A percentile compares a stretch with the other conserved stretches of the same genome.
These are phyloP conservation scores for Andricus quercusramuli DNA, from an alignment of 2,888 invertebrate species.

Conservation along the genomic window DNA sequence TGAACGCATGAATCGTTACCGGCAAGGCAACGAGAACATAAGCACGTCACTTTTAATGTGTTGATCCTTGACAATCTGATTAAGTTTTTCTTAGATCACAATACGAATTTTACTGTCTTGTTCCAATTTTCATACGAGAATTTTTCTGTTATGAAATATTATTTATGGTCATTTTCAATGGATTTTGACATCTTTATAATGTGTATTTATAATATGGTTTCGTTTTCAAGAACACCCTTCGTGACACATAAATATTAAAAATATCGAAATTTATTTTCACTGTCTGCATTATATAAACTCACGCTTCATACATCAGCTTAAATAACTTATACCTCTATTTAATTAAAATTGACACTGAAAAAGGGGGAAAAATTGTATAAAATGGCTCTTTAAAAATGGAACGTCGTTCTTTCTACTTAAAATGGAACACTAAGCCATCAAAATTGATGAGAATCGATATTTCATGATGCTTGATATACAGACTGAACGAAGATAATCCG, in stretches of 20 bases:
- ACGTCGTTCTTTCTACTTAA: neutral
- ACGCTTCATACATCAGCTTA: neutral
- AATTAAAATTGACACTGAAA: neutral
- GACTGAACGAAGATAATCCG: conserved; percentile 43
- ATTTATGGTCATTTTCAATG: neutral
- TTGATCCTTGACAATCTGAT: neutral
- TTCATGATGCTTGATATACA: conserved; percentile 1
- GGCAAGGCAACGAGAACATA: neutral
- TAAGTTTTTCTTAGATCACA: neutral
- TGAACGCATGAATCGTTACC: neutral
- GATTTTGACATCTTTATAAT: too few relatives aligned
- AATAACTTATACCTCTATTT: neutral
- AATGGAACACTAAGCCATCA: conserved; percentile 19
- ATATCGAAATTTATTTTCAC: neutral
- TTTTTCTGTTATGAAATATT: neutral
- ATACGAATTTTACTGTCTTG: neutral
- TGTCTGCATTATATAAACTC: neutral
- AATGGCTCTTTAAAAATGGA: neutral
- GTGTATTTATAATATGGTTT: neutral
- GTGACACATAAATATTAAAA: conserved; percentile 1
- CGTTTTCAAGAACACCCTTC: too few relatives aligned
- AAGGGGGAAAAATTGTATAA: neutral
- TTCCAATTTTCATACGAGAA: neutral
- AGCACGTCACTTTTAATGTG: neutral
- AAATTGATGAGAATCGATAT: conserved; percentile 29